Base-by-base conservation (phyloP, 2,888 invertebrate genomes). In the Drosophila falleni region DNA sequence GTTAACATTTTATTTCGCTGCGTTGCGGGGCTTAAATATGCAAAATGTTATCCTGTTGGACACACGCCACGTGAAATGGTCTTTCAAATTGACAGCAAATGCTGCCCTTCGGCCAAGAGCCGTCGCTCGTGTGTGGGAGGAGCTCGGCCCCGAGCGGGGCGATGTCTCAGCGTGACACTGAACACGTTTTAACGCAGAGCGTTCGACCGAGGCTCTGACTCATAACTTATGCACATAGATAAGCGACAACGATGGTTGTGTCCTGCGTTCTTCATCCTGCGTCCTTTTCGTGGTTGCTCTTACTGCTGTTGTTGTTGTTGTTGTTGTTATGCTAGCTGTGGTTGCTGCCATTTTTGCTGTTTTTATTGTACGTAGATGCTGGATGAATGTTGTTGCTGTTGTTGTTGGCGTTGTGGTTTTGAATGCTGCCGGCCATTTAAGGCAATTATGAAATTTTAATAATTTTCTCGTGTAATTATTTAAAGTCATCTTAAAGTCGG, bases 221-320 rank as follows among this genome's bases (percentile, higher is more conserved):
- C 80, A 86, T 86, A 89, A 81, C 89, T 89, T 86, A 86, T 86
- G 86, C 87, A 87, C 87, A 86, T 89, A 86, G 86, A 86, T 86
- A 89, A 86, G 85, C 85, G 79, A 66, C 86, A 66, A 62, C 56
- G 67, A 65, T 72, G 71, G 31, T 61, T 23, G 53, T 51, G 65
- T 42, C 50, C 42, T 51, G 11, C 19, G 44, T 39, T 4, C 23
- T 10, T 1, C 26, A 59, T 54, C 49, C 44, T 46, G 55, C 51
- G 55, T 74, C 46, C 65, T 53, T 16, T 33, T 60, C 33, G 41
- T 42, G 46, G 23, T 11, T 47, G 37, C 10, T 60, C 29, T 46
- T 65, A 54, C 49, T 39, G 33, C 16, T 35, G 23, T n/a, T 29
- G 42, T 3, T 58, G 71, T 39, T 62, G 44, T 50, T 59, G 23